These are phyloP conservation scores for Acipenser ruthenus DNA, from an alignment of 2,797 vertebrate genomes.

Conservation along the genomic window DNA sequence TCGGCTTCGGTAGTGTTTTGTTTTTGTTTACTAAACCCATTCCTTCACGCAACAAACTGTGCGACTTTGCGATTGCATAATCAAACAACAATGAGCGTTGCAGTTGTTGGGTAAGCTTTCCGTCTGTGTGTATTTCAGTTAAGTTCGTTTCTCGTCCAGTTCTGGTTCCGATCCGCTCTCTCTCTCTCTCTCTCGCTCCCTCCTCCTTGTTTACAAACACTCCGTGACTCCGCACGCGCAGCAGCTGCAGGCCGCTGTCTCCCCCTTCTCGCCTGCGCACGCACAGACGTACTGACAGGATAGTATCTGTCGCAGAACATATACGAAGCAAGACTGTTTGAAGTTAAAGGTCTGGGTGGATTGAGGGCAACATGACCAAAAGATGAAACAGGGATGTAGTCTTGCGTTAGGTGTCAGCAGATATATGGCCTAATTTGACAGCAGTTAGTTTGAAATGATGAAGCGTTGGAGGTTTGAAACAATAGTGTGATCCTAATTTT, in stretches of 20 bases:
- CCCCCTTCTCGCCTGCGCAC: background rate
- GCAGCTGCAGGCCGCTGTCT: slow-evolving; percentile 18
- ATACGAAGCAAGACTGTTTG: background rate
- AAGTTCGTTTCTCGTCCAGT: background rate
- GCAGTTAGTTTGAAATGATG: no score
- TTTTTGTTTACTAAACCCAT: background rate
- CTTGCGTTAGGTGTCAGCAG: no score
- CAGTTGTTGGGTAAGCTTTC: background rate
- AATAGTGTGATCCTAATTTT: no score
- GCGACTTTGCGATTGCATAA: background rate
- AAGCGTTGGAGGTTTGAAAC: no score
- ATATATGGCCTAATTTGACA: no score
- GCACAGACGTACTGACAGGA: background rate
- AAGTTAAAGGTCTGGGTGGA: background rate
- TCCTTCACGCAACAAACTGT: background rate
- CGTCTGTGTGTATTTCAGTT: background rate
- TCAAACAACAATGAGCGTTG: no score
- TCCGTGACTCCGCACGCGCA: slow-evolving; percentile 61
- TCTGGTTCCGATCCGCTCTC: background rate
- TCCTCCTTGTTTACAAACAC: slow-evolving; percentile 71
- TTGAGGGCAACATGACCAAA: background rate
- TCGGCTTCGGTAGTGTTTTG: background rate
- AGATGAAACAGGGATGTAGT: background rate
- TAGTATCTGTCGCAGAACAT: background rate
- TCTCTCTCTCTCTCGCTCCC: slow-evolving; percentile 17